Evolutionary conservation across 2,113 vertebrate genomes (phyloP).

Genomic region (Otus sunia): DNA sequence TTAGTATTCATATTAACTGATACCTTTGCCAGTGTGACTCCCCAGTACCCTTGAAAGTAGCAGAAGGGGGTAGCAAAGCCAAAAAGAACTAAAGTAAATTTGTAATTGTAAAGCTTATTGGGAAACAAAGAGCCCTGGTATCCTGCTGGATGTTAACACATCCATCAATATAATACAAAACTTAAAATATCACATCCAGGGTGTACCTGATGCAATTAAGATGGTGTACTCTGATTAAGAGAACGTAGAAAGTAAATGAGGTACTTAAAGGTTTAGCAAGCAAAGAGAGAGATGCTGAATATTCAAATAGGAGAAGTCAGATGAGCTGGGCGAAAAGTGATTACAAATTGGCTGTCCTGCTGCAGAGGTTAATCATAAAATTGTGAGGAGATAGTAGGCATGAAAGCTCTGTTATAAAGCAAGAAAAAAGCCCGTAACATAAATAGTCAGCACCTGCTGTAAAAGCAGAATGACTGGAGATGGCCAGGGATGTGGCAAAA

Average conservation of each 20-base stretch:
- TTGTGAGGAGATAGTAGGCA: neutral
- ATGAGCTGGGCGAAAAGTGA: neutral
- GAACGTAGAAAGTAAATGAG: neutral
- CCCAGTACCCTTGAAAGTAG: neutral
- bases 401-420: neutral
- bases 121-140: neutral
- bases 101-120: neutral
- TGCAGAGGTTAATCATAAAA: neutral
- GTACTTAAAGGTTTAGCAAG: neutral
- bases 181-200: neutral
- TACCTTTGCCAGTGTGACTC: neutral
- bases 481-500: neutral
- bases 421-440: neutral
- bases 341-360: neutral
- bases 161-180: neutral
- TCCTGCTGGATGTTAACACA: neutral
- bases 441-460: neutral
- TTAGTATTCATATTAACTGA: neutral
- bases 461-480: neutral
- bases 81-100: neutral
- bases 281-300: neutral
- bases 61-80: neutral
- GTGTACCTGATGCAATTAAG: neutral
- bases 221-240: neutral
- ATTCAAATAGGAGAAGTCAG: neutral